These are phyloP conservation scores for Plebejus argus DNA, from an alignment of 2,888 invertebrate genomes.

Conservation along the genomic window DNA sequence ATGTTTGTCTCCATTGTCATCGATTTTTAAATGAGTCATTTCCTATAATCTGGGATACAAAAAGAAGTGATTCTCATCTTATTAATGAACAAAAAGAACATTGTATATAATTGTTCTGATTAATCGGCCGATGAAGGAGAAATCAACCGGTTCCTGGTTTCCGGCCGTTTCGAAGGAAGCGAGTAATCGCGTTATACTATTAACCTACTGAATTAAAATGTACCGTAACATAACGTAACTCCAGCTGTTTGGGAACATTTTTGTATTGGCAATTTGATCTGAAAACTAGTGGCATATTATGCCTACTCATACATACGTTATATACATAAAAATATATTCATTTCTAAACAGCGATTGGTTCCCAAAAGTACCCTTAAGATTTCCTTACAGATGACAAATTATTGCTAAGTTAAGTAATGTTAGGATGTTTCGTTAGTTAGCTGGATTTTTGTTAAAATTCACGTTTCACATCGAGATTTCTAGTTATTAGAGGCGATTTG, in stretches of 20 bases:
- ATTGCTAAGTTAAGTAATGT: too few species aligned
- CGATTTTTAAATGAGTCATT: neutral
- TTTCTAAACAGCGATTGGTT: too few species aligned
- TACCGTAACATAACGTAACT: conserved; percentile 33
- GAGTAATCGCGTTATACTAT: conserved; percentile 46
- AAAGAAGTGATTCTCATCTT: neutral
- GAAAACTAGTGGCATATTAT: neutral
- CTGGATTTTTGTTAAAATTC: neutral
- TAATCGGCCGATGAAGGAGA: conserved; percentile 4
- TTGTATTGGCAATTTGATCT: neutral
- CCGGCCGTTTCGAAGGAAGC: conserved; percentile 45
- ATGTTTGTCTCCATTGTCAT: neutral
- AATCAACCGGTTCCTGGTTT: conserved; percentile 31
- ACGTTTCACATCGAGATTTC: neutral
- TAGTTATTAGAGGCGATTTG: neutral
- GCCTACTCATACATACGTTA: too few species aligned
- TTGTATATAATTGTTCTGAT: conserved; percentile 25
- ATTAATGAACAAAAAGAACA: neutral
- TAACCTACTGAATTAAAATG: conserved; percentile 32
- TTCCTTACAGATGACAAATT: too few species aligned
- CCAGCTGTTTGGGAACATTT: conserved; percentile 14
- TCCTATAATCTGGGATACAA: neutral
- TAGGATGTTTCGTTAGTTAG: too few species aligned
- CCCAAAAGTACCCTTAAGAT: too few species aligned
- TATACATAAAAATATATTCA: too few species aligned